phyloP scores from a whole-genome alignment of 2,888 invertebrate species.

The Lepetodrilus schrolli region DNA sequence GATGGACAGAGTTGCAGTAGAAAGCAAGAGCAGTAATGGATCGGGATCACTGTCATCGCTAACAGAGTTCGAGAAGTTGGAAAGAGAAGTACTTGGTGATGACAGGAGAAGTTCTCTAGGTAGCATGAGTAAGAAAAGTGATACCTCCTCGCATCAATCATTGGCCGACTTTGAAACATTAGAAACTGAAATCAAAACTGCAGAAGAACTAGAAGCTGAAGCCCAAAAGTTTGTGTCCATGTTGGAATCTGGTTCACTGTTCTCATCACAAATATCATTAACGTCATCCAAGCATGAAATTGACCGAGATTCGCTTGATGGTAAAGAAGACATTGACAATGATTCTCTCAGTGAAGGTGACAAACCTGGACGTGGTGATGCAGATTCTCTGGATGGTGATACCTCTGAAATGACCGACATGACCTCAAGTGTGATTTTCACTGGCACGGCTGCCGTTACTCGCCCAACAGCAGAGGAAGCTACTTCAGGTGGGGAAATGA shows the following conservation, averaged over 20 bases:
- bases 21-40: slow-evolving; percentile 63
- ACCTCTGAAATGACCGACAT: slow-evolving; percentile 66
- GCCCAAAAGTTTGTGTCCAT: slow-evolving; percentile 74
- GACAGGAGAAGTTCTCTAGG: slow-evolving; percentile 73
- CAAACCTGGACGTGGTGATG: too few species aligned
- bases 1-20: slow-evolving; percentile 77
- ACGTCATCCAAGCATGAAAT: slow-evolving; percentile 44
- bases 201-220: slow-evolving; percentile 72
- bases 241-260: slow-evolving; percentile 70
- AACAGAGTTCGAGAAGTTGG: slow-evolving; percentile 93
- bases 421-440: slow-evolving; percentile 64
- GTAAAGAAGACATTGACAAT: slow-evolving; percentile 61
- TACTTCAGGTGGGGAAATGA: slow-evolving; percentile 34
- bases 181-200: slow-evolving; percentile 67
- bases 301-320: slow-evolving; percentile 66
- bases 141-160: slow-evolving; percentile 71
- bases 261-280: slow-evolving; percentile 39
- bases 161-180: slow-evolving; percentile 73
- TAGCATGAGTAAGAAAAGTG: slow-evolving; percentile 61
- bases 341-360: slow-evolving; percentile 66
- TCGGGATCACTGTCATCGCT: slow-evolving; percentile 79
- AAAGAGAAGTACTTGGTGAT: slow-evolving; percentile 80
- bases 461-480: slow-evolving; percentile 51
- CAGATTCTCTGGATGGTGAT: slow-evolving; percentile 67
- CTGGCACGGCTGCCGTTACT: slow-evolving; percentile 35